A percentile compares a stretch with the other conserved stretches of the same genome.
Evolutionary conservation across 2,888 invertebrate species (phyloP).

Genomic region (Dexiosoma caninum): DNA sequence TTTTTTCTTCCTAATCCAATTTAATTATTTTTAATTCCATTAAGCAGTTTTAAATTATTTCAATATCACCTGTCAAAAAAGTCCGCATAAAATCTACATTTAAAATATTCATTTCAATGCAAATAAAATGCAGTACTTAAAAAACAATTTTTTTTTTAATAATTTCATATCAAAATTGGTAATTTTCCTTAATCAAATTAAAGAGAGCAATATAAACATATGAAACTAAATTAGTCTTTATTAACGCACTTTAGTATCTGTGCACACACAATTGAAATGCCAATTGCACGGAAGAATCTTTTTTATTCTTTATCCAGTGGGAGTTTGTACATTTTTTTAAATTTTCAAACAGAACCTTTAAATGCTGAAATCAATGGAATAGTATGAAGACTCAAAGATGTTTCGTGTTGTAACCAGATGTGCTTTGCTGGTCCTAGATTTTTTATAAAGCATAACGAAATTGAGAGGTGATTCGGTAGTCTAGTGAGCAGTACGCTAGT

Average conservation of each 20-base stretch:
- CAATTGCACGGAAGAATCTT: constrained; percentile 50
- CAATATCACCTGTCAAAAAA: neutral
- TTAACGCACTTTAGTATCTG: constrained; percentile 58
- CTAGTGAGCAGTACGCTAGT: no score
- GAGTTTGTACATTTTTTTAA: constrained; percentile 9
- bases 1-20: neutral
- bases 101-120: neutral
- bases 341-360: constrained; percentile 7
- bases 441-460: no score
- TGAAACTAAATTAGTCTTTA: constrained; percentile 59
- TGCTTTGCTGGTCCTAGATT: no score
- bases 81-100: no score
- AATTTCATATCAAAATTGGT: constrained; percentile 25
- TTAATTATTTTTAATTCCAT: neutral
- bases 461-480: no score
- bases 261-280: constrained; percentile 24
- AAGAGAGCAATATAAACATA: constrained; percentile 23
- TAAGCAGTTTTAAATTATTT: neutral
- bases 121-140: neutral
- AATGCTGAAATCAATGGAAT: constrained; percentile 2
- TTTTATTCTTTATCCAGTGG: constrained; percentile 39
- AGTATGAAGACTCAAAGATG: neutral
- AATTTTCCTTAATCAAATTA: constrained; percentile 53
- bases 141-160: neutral
- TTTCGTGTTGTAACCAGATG: no score